A percentile compares a stretch with the other conserved stretches of the same genome.
phyloP scores from a whole-genome alignment of 2,113 vertebrate species.

The Turdus rufiventris region DNA sequence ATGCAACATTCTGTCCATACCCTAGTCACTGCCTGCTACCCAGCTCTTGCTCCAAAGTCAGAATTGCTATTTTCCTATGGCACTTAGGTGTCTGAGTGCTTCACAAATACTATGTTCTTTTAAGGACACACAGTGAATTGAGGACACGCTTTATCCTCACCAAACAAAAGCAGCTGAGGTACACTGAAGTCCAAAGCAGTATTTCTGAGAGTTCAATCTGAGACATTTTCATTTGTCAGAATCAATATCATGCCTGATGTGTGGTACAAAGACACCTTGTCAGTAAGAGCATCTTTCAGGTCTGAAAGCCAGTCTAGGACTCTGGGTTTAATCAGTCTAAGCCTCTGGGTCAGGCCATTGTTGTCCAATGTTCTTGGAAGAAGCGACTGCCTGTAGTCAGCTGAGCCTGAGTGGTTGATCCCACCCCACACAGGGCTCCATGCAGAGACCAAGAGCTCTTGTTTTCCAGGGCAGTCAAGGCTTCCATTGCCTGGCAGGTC shows the following conservation, averaged over 20 bases:
- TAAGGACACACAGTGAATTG: not conserved
- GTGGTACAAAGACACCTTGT: not conserved
- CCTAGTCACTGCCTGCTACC: not conserved
- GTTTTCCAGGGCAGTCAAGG: not conserved
- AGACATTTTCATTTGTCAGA: not conserved
- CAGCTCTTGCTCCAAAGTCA: not conserved
- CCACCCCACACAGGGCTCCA: not conserved
- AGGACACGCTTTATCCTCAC: not conserved
- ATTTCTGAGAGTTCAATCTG: not conserved
- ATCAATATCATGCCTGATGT: not conserved
- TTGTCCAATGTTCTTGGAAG: fast-evolving
- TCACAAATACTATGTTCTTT: not conserved
- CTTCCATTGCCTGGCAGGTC: not conserved
- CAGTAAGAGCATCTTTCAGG: not conserved
- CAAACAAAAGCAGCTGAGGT: not conserved
- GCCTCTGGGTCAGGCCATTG: not conserved
- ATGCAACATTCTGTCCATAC: not conserved
- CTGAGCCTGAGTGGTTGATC: fast-evolving
- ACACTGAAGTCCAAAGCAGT: not conserved
- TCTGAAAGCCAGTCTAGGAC: not conserved
- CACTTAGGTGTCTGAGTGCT: not conserved
- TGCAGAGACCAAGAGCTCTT: fast-evolving
- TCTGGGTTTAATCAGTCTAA: not conserved
- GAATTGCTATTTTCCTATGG: not conserved
- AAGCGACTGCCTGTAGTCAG: fast-evolving